Conservation (phyloP, 2,888 invertebrate genomes). For the Heliconius hortense region DNA sequence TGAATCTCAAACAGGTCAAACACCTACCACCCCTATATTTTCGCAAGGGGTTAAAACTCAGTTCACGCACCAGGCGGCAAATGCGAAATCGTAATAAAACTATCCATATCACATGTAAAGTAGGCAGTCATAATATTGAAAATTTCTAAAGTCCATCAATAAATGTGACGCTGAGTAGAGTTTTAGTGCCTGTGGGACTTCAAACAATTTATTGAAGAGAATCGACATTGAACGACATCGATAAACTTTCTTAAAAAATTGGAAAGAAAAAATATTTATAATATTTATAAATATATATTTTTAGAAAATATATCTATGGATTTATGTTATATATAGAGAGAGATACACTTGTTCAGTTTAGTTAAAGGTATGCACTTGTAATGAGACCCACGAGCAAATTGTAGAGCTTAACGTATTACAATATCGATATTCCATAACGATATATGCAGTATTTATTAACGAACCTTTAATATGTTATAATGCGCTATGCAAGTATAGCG, state of each 20-base stretch:
- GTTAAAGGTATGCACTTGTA: neutral
- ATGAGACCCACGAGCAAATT: constrained; percentile 38
- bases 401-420: constrained; percentile 40
- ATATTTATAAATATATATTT: too few relatives aligned
- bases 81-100: constrained; percentile 82
- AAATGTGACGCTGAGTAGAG: constrained; percentile 75
- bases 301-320: too few relatives aligned
- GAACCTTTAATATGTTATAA: constrained; percentile 34
- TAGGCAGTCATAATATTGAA: constrained; percentile 78
- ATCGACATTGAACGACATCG: neutral
- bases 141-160: constrained; percentile 82
- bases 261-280: neutral
- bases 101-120: constrained; percentile 78
- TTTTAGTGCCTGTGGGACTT: constrained; percentile 53
- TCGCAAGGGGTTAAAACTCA: constrained; percentile 55
- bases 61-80: constrained; percentile 78
- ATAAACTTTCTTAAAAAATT: neutral
- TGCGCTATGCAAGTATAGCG: constrained; percentile 34
- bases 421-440: constrained; percentile 40
- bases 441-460: constrained; percentile 33
- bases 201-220: neutral
- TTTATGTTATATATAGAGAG: too few relatives aligned
- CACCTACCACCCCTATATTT: constrained; percentile 48
- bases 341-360: too few relatives aligned
- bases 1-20: constrained; percentile 40